Evolutionary conservation across 1,140 invertebrate species (phyloP), one percentile per base, ranked within the genome.

Genomic region (Colletes gigas): DNA sequence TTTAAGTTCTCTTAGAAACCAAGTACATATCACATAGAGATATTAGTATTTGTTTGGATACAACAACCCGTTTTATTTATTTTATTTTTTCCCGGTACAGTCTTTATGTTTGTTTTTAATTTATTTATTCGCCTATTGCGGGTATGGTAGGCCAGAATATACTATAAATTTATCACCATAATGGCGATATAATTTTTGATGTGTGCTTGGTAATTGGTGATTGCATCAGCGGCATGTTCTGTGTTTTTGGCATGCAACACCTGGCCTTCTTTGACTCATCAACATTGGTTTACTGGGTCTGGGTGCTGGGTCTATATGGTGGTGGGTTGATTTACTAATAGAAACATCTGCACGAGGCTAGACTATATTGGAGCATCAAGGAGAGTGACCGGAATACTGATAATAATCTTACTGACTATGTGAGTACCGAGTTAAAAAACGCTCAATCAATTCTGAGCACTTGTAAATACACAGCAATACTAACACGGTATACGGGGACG

Each of bases 321-420:
- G 93, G 90, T 93, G 93, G 93, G 92, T 94, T 92, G 91, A 88
- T 92, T 92, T 89, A 92, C 92, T 92, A 92, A 92, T 95, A 95
- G 94, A 95, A 95, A 95, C 94, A 95, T 92, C 94, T 95, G 93
- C 94, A 94, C 93, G 94, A 95, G 89, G 94, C 94, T 88, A 93
- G 93, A 91, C 93, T 94, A 78, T 95, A 93, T 94, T 95, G 94
- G 94, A 94, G 92, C 89, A 92, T 92, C 83, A 93, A 92, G 91
- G 91, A 91, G 86, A 90, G 88, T 87, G 89, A 91, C 88, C 90
- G 89, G 89, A 91, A 84, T 88, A 90, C 74, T 89, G 91, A 93
- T 85, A 91, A 83, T 92, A 90, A 88, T 91, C 88, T 90, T 83
- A 74, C 84, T 83, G 89, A 89, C 77, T 91, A 91, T 89, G 92